Base-by-base conservation (phyloP, 2,888 invertebrate genomes). In the Abrostola triplasia region DNA sequence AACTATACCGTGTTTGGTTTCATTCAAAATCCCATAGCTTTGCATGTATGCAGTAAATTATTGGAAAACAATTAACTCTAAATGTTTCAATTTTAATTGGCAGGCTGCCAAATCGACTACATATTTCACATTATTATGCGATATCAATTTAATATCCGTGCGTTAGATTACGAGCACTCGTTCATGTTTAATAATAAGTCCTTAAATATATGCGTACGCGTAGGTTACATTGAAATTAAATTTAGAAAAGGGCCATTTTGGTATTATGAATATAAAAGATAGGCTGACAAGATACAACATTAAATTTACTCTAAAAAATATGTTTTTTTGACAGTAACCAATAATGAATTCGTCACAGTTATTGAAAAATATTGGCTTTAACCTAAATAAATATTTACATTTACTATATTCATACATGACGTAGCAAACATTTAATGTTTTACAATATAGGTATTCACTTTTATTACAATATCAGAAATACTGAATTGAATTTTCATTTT, bases 71-170 rank as follows among this genome's bases (percentile, higher is more conserved):
- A 11, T 59, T 10, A 36, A 37, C 41, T 56, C 36, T 24, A 57
- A 51, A 52, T 37, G 6, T 56, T 36, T 44, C 10, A 50, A 35
- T 56, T 44, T 56, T 5, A 52, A 56, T 57, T 57, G 11, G n/a
- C 36, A n/a, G 7, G 12, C 5, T n/a, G 42, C 37, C 24, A 49
- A 24, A 5, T 8, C 10, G 36, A 38, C 6, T 47, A 47, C n/a
- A 9, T 35, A 13, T 36, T 24, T 53, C 40, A 8, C 8, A 13
- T 37, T 11, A 8, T 13, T 36, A 24, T 24, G 9, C 44, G 44
- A 47, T 47, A 47, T 8, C 44, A 52, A 44, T 11, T 6, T 54
- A 64, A 71, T 48, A 36, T 52, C 13, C 36, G 36, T 0, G 8
- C 24, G 4, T 47, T 47, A 9, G 5, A n/a, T n/a, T 41, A 41